These are phyloP conservation scores for Macroglossus sobrinus DNA, from an alignment of 2,113 vertebrate genomes.

Conservation along the genomic window DNA sequence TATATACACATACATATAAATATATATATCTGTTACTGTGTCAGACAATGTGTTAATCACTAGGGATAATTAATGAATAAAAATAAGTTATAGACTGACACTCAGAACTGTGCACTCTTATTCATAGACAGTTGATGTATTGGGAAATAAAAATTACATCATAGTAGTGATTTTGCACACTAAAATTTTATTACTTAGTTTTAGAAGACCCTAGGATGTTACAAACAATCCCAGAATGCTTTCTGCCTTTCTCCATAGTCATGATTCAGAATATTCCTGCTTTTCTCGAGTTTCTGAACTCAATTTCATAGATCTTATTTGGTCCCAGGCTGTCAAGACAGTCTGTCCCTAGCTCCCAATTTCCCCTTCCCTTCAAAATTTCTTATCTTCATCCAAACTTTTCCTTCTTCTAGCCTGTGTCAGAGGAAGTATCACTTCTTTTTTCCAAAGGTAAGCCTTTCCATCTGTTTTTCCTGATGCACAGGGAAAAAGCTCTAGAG, in stretches of 20 bases:
- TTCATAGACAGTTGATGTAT: not conserved
- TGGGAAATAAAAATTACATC: constrained; percentile 23
- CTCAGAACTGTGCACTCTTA: not conserved
- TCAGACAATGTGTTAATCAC: not conserved
- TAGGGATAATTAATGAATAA: not conserved
- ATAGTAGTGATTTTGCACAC: not conserved
- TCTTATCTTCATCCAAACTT: not conserved
- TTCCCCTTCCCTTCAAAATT: not conserved
- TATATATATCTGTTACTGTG: not conserved
- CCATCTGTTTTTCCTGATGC: not conserved
- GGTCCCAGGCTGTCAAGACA: not conserved
- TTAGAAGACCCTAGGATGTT: not conserved
- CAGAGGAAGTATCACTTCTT: constrained; percentile 22
- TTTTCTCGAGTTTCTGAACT: not conserved
- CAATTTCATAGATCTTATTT: not conserved
- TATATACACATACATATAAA: not conserved
- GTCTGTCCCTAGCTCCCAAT: not conserved
- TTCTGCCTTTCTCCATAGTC: not conserved
- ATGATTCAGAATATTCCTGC: not conserved
- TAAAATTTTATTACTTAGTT: not conserved
- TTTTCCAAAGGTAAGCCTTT: not conserved
- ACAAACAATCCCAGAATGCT: not conserved
- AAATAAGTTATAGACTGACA: not conserved
- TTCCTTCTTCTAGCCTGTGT: constrained; percentile 8
- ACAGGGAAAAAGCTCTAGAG: not conserved